Base-by-base conservation (phyloP, 1,140 invertebrate species). In the Ceratosolen solmsi region DNA sequence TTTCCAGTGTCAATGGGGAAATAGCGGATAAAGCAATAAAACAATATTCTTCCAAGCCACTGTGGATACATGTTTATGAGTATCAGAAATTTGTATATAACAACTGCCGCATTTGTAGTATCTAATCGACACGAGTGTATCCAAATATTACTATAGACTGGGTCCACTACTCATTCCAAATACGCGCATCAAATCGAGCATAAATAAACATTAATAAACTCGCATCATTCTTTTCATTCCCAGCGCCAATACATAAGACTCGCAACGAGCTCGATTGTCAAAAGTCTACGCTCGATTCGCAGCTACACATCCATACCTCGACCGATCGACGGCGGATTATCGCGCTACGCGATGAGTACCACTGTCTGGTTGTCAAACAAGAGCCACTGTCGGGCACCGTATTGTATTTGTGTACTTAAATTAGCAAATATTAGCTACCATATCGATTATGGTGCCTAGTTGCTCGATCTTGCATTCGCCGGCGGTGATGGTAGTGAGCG, bases 391-490 rank as follows among this genome's bases (percentile, higher is more conserved):
- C 63, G 15, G 51, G 38, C 33, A 46, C 63, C 9, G 58, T 56
- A 90, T 89, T 87, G 89, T 89, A 88, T 90, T 90, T 91, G 89
- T 90, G 85, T 90, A 87, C 89, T 88, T 86, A 86, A 89, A 86
- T 88, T 85, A 86, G 88, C 88, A 91, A 91, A 91, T 91, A 90
- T 91, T 91, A 91, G 90, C 89, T 87, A 90, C 87, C 89, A 89
- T 91, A 91, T 91, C 90, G 90, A 89, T 89, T 90, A 90, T 89
- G 87, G 86, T 88, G 89, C 87, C 30, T 22, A 36, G 30, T 60
- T 25, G 58, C 30, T 89, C 89, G 89, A 38, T 25, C 49, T 89
- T 89, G 89, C 33, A 27, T 54, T n/a, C 54, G 63, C 27, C n/a
- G n/a, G n/a, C n/a, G n/a, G n/a, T n/a, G n/a, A n/a, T n/a, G n/a